Evolutionary conservation across 2,113 vertebrate species (phyloP), one percentile per base, ranked within the genome.

Genomic region (Salvator merianae): DNA sequence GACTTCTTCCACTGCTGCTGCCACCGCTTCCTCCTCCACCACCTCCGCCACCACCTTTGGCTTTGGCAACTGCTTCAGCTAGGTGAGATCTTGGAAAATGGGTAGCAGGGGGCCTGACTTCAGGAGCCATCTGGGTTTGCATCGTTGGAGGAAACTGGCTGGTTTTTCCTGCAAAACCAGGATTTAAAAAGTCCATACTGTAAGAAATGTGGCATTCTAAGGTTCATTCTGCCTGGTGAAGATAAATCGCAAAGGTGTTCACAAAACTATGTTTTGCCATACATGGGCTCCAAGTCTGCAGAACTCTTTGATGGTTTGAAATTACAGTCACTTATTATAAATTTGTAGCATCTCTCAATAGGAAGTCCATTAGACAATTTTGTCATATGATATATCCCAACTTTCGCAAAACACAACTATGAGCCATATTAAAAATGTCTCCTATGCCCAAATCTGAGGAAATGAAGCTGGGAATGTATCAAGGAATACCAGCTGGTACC

Each of bases 1-100:
- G 94, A 87, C 97, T 96, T 95, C 97, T 96, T 4, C 94, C 92
- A 0, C 89, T 72, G 55, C 89, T 59, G 3, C 82, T 78, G 34
- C 92, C 72, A 24, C 89, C 63, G 69, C 90, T 91, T 75, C 93
- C 96, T 40, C 84, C 90, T 14, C 82, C 4, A 77, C 94, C 92
- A 0, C 93, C 89, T 13, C 89, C 90, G 3, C 83, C 83, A 2
- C 93, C 91, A 65, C 93, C 95, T 88, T 96, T 98, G 20, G 95
- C 91, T 90, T 97, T 98, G 87, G 95, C 95, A 88, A 97, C 93
- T 66, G 95, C 96, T 88, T 97, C 97, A 34, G 96, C 90, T 12
- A 94, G 95, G 88, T 97, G 97, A 77, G 97, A 93, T 79, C 96
- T 93, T 18, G 97, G 94, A 59, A 96, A 94, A 16, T 88, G 94